Evolutionary conservation across 2,797 vertebrate genomes (phyloP), one percentile per base, ranked within the genome.

Genomic region (Balearica regulorum): DNA sequence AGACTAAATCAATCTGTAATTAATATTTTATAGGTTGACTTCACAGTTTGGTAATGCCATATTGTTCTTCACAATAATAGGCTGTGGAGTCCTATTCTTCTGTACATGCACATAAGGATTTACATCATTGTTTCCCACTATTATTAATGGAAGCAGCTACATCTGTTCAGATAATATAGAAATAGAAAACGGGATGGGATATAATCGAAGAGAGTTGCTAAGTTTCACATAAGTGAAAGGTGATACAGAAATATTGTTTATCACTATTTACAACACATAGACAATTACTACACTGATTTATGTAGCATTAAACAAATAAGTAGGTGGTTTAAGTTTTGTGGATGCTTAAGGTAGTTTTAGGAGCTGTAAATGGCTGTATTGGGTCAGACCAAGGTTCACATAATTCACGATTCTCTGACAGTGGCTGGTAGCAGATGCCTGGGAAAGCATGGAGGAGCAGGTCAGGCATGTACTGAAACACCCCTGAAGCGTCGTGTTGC

Each of bases 11-110:
- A 97, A 97, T 98, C 69, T 1, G 6, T 90, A 96, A 93, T 98
- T 96, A 98, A 97, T 98, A 97, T 97, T 98, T 98, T 80, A 98
- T 97, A 94, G 83, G 85, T 91, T 97, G 94, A 85, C 86, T 96
- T 96, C 93, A 96, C 72, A 86, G 57, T 91, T 96, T 80, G 58
- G 70, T 89, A 91, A 79, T 77, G 46, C 5, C 92, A 46, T 77
- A 61, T 79, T 83, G 26, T 85, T 87, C 64, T 77, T 94, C 83
- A 66, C 54, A 91, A 76, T 29, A 85, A 72, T 58, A 93, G 82
- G 65, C 57, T 90, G 51, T 54, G 68, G 55, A 44, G 22, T 20
- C 39, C 89, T 96, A 41, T 53, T 94, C 80, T 78, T 79, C 41
- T 78, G 41, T 61, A 85, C 22, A 15, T 43, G 46, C 43, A 49